These are phyloP conservation scores for Heliconius eleuchia DNA, from an alignment of 1,140 invertebrate genomes.

Conservation along the genomic window DNA sequence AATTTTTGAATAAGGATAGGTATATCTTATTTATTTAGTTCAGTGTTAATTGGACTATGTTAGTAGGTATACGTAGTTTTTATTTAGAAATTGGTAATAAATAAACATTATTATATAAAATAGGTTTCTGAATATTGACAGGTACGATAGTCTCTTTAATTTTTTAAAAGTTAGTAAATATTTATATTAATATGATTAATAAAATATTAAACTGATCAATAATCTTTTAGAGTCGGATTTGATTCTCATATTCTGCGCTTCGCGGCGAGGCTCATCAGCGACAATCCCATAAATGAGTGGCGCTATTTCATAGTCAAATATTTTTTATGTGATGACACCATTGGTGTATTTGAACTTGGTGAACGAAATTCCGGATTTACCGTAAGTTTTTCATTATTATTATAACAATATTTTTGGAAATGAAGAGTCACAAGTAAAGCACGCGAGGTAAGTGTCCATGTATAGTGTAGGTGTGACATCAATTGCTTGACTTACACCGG, in stretches of 20 bases:
- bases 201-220: background rate
- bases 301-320: constrained; percentile 92
- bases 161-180: too few relatives aligned
- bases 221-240: constrained; percentile 82
- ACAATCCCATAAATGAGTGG: constrained; percentile 85
- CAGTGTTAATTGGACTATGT: too few relatives aligned
- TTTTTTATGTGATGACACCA: constrained; percentile 91
- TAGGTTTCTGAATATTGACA: too few relatives aligned
- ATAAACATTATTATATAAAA: too few relatives aligned
- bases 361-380: constrained; percentile 87
- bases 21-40: constrained; percentile 46
- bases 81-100: too few relatives aligned
- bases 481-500: too few relatives aligned
- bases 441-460: too few relatives aligned
- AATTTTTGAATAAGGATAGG: constrained; percentile 91
- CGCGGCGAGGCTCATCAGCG: constrained; percentile 87
- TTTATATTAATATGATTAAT: background rate
- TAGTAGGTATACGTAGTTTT: too few relatives aligned
- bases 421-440: too few relatives aligned
- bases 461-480: too few relatives aligned
- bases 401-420: too few relatives aligned
- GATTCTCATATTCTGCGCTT: constrained; percentile 91
- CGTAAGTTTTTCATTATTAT: constrained; percentile 38
- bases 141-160: too few relatives aligned
- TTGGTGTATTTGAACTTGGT: constrained; percentile 89